Conservation (phyloP, 1,140 invertebrate species). For the Acromyrmex heyeri region DNA sequence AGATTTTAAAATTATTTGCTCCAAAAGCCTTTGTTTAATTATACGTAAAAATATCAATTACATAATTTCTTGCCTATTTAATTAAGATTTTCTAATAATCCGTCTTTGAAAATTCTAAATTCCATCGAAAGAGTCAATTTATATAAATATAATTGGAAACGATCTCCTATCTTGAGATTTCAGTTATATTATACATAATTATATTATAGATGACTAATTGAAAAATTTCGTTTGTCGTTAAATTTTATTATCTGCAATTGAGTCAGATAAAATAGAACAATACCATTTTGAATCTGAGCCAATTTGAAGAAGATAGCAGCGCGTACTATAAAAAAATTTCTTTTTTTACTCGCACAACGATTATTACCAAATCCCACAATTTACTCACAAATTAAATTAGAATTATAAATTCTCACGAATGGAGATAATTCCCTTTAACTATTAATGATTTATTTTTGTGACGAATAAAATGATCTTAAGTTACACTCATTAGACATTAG, state of each 20-base stretch:
- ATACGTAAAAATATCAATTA: neutral
- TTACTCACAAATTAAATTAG: neutral
- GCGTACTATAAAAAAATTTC: neutral
- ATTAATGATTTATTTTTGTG: neutral
- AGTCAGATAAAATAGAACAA: constrained; percentile 9
- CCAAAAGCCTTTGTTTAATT: neutral
- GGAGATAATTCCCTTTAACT: neutral
- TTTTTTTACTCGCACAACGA: neutral
- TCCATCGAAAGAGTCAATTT: constrained; percentile 40
- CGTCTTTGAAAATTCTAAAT: constrained; percentile 13
- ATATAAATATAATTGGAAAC: constrained; percentile 10
- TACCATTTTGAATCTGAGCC: constrained; percentile 9
- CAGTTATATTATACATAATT: neutral
- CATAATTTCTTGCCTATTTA: neutral
- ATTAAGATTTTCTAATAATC: constrained; percentile 1
- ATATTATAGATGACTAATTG: neutral
- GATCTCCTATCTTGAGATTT: constrained; percentile 15
- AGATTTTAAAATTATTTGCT: neutral
- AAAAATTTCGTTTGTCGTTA: constrained; percentile 16
- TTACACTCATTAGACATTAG: neutral
- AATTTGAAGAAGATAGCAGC: neutral
- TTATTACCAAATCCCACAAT: neutral
- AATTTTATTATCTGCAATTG: neutral
- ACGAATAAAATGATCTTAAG: neutral
- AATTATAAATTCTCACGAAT: neutral